Evolutionary conservation across 2,888 invertebrate species (phyloP), one percentile per base, ranked within the genome.

Genomic region (Tenthredo scrophulariae): DNA sequence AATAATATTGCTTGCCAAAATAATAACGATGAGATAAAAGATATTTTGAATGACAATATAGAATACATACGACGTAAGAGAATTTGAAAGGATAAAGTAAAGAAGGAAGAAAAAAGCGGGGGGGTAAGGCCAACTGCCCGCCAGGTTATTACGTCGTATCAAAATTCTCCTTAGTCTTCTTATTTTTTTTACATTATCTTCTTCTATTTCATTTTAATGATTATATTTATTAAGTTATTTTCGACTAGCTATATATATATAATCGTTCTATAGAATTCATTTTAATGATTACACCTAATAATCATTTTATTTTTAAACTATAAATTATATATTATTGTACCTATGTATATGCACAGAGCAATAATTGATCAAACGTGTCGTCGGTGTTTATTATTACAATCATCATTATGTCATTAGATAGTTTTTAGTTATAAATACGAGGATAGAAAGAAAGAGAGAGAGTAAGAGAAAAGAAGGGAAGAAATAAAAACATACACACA

Each of bases 41-140:
- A 90, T 91, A 91, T 91, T 91, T 91, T 91, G 90, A 90, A 91
- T 87, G 91, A 91, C 88, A 88, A 88, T 89, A 88, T 87, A 86
- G 82, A 88, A 88, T 88, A 88, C 86, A 86, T 82, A 86, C 72
- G 72, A 58, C 65, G 80, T 83, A 74, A 65, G 74, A 26, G 75
- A 85, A 85, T 65, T 54, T n/a, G 83, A 72, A 80, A 84, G 84
- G 50, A 83, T 37, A 43, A 62, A 75, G 72, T 18, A 54, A 74
- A 79, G 85, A 86, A 88, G 86, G 85, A 85, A 70, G 82, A 84
- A 85, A n/a, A 7, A 7, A 54, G 54, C 1, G 50, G 5, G 50
- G 5, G 54, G 7, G n/a, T n/a, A n/a, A n/a, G n/a, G n/a, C 18
- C 50, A 50, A 18, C 18, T n/a, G 5, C n/a, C 54, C n/a, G 3